phyloP scores from a whole-genome alignment of 2,113 vertebrate species.

The Noturus placidus region DNA sequence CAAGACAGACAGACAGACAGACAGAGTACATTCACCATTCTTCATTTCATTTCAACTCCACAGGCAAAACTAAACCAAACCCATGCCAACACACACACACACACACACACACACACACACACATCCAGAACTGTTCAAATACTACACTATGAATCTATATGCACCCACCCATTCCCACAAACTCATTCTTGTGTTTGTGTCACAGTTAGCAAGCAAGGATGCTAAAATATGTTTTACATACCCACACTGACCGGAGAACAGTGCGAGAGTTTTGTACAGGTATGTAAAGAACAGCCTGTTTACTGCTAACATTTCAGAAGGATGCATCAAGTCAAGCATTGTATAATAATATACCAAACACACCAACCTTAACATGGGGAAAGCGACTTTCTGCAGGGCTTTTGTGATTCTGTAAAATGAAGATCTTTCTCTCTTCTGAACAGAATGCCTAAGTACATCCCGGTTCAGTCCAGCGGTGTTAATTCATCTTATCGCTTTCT shows the following conservation, averaged over 20 bases:
- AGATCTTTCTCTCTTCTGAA: slow-evolving; percentile 12
- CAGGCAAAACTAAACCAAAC: slow-evolving; percentile 40
- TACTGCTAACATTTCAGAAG: slow-evolving; percentile 17
- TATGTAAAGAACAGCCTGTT: slow-evolving; percentile 28
- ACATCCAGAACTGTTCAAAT: not conserved
- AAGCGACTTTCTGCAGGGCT: slow-evolving; percentile 19
- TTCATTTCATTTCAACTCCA: slow-evolving; percentile 37
- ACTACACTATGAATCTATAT: slow-evolving; percentile 25
- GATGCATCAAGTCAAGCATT: slow-evolving; percentile 43
- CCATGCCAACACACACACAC: slow-evolving; percentile 9
- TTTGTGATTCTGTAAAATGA: slow-evolving; percentile 26
- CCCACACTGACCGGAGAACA: slow-evolving; percentile 25
- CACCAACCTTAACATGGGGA: slow-evolving; percentile 45
- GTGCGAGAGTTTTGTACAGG: slow-evolving; percentile 5
- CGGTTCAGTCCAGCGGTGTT: slow-evolving; percentile 1
- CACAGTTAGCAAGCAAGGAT: slow-evolving; percentile 57
- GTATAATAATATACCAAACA: slow-evolving; percentile 4
- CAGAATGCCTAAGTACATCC: not conserved
- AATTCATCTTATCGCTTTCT: not conserved
- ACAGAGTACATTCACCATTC: slow-evolving; percentile 35
- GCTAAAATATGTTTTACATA: slow-evolving; percentile 25
- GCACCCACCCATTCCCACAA: slow-evolving; percentile 58
- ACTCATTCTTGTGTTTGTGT: slow-evolving; percentile 64
- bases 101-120: not conserved
- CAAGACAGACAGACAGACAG: not conserved